Evolutionary conservation across 23 tunicate genomes (phyloP).

Genomic region (Botrylloides violaceus): DNA sequence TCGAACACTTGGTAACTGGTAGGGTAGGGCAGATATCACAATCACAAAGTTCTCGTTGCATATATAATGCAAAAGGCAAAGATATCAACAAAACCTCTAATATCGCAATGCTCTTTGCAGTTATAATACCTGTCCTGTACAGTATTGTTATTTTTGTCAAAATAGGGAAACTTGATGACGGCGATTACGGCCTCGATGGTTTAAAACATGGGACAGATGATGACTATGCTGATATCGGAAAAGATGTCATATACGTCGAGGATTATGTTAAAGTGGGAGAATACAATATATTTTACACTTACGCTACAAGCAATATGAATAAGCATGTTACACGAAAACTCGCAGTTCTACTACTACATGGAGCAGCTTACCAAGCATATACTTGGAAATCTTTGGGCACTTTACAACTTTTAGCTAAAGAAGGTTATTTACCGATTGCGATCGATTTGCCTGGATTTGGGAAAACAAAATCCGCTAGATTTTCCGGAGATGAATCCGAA

Average conservation of each 20-base stretch:
- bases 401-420: conserved; percentile 14
- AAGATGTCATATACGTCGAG: conserved; percentile 6
- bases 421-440: conserved; percentile 46
- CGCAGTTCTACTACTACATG: conserved; percentile 64
- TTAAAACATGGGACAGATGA: background rate
- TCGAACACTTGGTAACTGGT: too few species aligned
- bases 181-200: too few species aligned
- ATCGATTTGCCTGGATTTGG: conserved; percentile 85
- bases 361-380: conserved; percentile 51
- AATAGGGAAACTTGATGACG: background rate
- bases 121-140: too few species aligned
- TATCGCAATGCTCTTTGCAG: too few species aligned
- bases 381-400: conserved; percentile 59
- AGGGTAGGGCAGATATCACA: too few species aligned
- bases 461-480: conserved; percentile 20
- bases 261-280: conserved; percentile 8
- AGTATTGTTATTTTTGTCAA: background rate
- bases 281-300: conserved; percentile 6
- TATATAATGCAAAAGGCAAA: too few species aligned
- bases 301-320: background rate
- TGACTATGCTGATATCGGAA: background rate
- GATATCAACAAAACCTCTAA: too few species aligned
- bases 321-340: background rate
- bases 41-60: too few species aligned
- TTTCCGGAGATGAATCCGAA: background rate